Base-by-base conservation (phyloP, 2,797 vertebrate species). In the Lutjanus argentimaculatus region DNA sequence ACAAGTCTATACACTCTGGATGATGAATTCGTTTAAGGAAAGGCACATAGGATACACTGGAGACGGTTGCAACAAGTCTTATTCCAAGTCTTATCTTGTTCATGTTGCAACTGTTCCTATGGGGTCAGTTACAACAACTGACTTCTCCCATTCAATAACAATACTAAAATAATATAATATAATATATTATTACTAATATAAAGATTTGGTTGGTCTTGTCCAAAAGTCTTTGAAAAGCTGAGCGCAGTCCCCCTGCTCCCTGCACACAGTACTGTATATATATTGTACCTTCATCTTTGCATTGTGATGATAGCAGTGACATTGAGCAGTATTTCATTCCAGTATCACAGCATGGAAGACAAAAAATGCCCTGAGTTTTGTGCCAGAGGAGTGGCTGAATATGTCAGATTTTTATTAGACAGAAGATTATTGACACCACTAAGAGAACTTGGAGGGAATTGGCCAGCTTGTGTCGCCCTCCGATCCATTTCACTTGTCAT, bases 401-500 rank as follows among this genome's bases (percentile, higher is more conserved):
- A 64, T 79, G 85, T 72, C 75, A 77, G 14, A 40, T 61, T 79
- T 74, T 75, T 69, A 72, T 85, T 56, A 64, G 22, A 83, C 11
- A 7, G 53, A 67, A 71, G 64, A 85, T 87, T 79, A 89, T 67
- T 73, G 86, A 90, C 80, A 80, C 53, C 71, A 52, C 30, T 19
- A 68, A 76, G 30, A 80, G 78, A 82, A 58, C 85, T 22, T 2
- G 0, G 36, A 57, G 51, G 57, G 82, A 78, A 73, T 75, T 72
- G 21, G 52, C 58, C 51, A 45, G 48, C 75, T 85, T 87, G 80
- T 84, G 90, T 82, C 22, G n/a, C 61, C 49, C 57, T 52, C 61
- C 36, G 42, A 79, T 91, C 79, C 76, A 81, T 92, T 88, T 72
- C 75, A 72, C 86, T 88, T 82, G 79, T 93, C 91, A 77, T 90